These are phyloP conservation scores for Phaetusa simplex DNA, from an alignment of 2,113 vertebrate species.

Conservation along the genomic window DNA sequence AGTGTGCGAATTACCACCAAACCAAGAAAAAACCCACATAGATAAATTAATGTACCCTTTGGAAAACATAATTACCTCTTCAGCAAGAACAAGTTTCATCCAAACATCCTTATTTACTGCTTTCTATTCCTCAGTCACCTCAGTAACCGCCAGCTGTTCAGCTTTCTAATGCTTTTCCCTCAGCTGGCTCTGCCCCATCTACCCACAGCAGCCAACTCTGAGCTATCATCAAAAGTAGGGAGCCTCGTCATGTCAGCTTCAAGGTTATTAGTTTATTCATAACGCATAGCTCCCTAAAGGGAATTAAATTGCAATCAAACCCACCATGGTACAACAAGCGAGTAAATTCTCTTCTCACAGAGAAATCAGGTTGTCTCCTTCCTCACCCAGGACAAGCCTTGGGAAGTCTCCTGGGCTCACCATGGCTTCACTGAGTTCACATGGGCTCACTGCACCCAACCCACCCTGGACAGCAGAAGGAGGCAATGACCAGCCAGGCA, in stretches of 20 bases:
- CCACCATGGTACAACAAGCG: background rate
- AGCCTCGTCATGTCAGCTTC: background rate
- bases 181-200: background rate
- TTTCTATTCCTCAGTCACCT: background rate
- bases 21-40: background rate
- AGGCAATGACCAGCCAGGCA: background rate
- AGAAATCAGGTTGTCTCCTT: background rate
- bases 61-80: background rate
- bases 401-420: background rate
- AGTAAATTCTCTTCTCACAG: background rate
- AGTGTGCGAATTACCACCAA: background rate
- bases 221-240: background rate
- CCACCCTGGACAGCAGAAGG: background rate
- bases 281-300: background rate
- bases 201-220: background rate
- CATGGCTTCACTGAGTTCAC: background rate
- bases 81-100: background rate
- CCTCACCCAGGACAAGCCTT: background rate
- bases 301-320: background rate
- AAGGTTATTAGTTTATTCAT: background rate
- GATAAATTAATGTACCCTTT: background rate
- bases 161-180: conserved; percentile 8
- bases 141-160: background rate
- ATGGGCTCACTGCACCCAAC: too few relatives aligned
- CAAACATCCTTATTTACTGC: background rate